Percentiles rank a stretch among this genome's conserved stretches.
These are phyloP conservation scores for Aerospiza tachiro DNA, from an alignment of 2,797 vertebrate genomes.

Conservation along the genomic window DNA sequence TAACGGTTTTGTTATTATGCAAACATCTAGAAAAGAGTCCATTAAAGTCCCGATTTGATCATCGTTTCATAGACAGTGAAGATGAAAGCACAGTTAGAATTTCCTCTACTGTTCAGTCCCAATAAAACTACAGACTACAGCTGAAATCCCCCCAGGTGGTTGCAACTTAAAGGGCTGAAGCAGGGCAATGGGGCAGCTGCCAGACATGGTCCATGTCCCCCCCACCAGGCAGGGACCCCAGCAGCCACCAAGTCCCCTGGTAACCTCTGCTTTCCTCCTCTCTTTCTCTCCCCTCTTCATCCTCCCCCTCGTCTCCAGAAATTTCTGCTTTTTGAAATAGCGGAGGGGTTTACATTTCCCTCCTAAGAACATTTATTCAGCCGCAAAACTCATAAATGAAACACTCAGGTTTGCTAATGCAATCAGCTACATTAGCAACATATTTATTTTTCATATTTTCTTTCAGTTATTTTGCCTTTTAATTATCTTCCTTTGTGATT, in stretches of 20 bases:
- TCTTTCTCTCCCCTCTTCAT: background rate
- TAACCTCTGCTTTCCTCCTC: background rate
- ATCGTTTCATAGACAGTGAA: background rate
- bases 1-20: background rate
- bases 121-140: background rate
- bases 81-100: background rate
- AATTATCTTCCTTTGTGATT: constrained; percentile 22
- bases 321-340: background rate
- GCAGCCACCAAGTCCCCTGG: accelerated
- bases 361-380: background rate
- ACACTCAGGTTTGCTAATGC: background rate
- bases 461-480: constrained; percentile 13
- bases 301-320: background rate
- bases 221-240: background rate
- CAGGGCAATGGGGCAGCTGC: background rate
- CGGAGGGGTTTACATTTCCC: background rate
- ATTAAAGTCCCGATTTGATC: background rate
- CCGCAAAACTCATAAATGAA: background rate
- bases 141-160: background rate
- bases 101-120: background rate
- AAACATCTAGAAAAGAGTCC: background rate
- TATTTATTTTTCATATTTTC: background rate
- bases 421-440: background rate
- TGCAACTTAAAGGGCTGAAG: background rate
- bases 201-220: accelerated